Evolutionary conservation across 2,888 invertebrate genomes (phyloP), one percentile per base, ranked within the genome.

Genomic region (Brachyptera putata): DNA sequence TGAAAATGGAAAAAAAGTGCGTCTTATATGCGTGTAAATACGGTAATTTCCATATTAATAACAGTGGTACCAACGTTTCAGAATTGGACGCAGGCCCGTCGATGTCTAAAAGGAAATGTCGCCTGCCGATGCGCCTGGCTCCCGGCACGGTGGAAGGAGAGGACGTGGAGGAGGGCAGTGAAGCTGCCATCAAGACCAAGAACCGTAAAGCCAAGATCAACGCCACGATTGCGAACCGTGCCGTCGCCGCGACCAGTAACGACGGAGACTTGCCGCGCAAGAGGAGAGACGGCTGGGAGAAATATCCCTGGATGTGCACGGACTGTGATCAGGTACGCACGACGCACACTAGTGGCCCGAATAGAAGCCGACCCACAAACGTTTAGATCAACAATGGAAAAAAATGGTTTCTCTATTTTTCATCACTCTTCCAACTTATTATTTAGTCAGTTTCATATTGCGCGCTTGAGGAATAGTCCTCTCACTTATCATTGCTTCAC

Each of bases 321-420:
- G 67, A 68, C 49, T 69, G 69, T 60, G 63, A 67, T 9, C 65
- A 68, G 61, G 69, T 69, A 41, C 11, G 43, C n/a, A n/a, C n/a
- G n/a, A n/a, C n/a, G n/a, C n/a, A n/a, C n/a, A n/a, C n/a, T n/a
- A n/a, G n/a, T n/a, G n/a, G n/a, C n/a, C n/a, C n/a, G n/a, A n/a
- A n/a, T n/a, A n/a, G n/a, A n/a, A n/a, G n/a, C n/a, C n/a, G n/a
- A n/a, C n/a, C n/a, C n/a, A n/a, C n/a, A n/a, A n/a, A n/a, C n/a
- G n/a, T n/a, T n/a, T n/a, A n/a, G n/a, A n/a, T n/a, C n/a, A n/a
- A n/a, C n/a, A n/a, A n/a, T n/a, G n/a, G n/a, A n/a, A n/a, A n/a
- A n/a, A n/a, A n/a, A n/a, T n/a, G n/a, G n/a, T n/a, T n/a, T n/a
- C n/a, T n/a, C n/a, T n/a, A n/a, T n/a, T n/a, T n/a, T n/a, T n/a